These are phyloP conservation scores for Lagopus leucura DNA, from an alignment of 2,113 vertebrate genomes.

Conservation along the genomic window DNA sequence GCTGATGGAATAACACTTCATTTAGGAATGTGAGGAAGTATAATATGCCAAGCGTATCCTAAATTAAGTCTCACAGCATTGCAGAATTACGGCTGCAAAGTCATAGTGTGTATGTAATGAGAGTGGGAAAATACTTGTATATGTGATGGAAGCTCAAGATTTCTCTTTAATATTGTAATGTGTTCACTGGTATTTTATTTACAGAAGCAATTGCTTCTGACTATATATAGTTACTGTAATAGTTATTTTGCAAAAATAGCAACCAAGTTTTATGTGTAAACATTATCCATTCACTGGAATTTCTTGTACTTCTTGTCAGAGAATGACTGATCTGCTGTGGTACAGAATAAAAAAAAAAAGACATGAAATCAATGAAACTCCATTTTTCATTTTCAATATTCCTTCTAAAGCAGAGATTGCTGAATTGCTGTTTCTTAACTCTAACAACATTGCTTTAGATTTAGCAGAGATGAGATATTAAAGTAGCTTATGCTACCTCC, in stretches of 20 bases:
- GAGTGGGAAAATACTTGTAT: not conserved
- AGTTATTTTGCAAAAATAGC: slow-evolving; percentile 47
- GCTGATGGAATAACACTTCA: slow-evolving; percentile 39
- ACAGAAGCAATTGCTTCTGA: slow-evolving; percentile 53
- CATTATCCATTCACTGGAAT: slow-evolving; percentile 46
- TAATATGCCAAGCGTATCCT: not conserved
- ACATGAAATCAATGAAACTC: not conserved
- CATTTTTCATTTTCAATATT: not conserved
- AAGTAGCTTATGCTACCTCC: not conserved
- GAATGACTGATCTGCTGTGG: not conserved
- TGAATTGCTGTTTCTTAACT: not conserved
- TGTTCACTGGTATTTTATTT: slow-evolving; percentile 65
- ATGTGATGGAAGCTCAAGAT: slow-evolving; percentile 11
- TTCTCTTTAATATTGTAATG: slow-evolving; percentile 49
- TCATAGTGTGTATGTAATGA: not conserved
- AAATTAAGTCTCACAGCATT: slow-evolving; percentile 35
- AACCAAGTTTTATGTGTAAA: slow-evolving; percentile 25
- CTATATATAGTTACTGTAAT: slow-evolving; percentile 57
- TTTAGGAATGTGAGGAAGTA: slow-evolving; percentile 51
- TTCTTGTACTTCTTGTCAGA: slow-evolving; percentile 37
- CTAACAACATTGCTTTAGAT: not conserved
- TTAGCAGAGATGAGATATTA: not conserved
- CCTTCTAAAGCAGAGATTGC: not conserved
- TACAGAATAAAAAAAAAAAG: not conserved
- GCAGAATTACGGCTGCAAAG: slow-evolving; percentile 43